phyloP scores from a whole-genome alignment of 2,113 vertebrate genomes.

The Azemiops feae region DNA sequence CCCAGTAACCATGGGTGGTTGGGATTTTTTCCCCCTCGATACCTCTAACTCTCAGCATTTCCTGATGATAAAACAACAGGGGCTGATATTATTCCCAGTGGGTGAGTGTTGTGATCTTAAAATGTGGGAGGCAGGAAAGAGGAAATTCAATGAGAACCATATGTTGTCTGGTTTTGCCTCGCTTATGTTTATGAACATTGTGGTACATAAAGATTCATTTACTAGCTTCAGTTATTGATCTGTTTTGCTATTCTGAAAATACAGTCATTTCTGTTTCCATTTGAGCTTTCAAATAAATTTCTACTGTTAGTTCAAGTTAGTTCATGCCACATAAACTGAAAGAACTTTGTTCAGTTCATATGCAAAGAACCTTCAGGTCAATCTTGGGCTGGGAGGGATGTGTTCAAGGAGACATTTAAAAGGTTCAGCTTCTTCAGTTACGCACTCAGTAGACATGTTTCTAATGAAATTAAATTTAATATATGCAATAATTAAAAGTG shows the following conservation, averaged over 20 bases:
- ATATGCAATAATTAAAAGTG: not conserved
- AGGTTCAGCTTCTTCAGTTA: not conserved
- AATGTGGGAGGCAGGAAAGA: conserved; percentile 29
- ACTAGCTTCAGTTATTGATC: not conserved
- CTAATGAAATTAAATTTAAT: not conserved
- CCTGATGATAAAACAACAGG: conserved; percentile 33
- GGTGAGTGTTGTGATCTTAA: conserved; percentile 14
- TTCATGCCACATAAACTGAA: not conserved
- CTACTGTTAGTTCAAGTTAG: not conserved
- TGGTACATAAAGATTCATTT: not conserved
- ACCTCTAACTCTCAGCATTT: conserved; percentile 30
- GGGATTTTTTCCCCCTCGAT: not conserved
- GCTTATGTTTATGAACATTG: not conserved
- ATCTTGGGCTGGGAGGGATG: not conserved
- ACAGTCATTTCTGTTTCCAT: not conserved
- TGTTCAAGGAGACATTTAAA: not conserved
- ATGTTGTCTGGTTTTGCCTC: conserved; percentile 12
- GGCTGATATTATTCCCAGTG: conserved; percentile 29
- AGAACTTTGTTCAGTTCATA: not conserved
- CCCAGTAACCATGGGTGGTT: conserved; percentile 6
- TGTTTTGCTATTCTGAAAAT: not conserved
- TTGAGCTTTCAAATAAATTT: not conserved
- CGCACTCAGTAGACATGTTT: not conserved
- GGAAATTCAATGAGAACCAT: conserved; percentile 24
- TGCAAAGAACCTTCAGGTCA: not conserved